These are phyloP conservation scores for Tineola bisselliella DNA, from an alignment of 2,888 invertebrate genomes.

Conservation along the genomic window DNA sequence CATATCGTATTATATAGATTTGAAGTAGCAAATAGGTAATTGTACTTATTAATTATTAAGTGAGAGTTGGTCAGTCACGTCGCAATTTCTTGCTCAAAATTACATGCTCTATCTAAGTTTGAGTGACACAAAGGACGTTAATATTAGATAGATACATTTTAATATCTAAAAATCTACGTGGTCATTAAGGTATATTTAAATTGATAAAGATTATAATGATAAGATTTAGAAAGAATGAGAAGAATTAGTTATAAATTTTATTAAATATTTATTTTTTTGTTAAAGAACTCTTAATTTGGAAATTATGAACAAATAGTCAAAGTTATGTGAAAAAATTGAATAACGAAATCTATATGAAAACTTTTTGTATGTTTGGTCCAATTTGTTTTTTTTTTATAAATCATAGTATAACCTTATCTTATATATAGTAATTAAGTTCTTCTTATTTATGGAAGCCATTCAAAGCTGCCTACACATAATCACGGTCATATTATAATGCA, in stretches of 20 bases:
- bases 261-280: too few relatives aligned
- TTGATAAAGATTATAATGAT: not conserved
- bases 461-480: not conserved
- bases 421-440: too few relatives aligned
- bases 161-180: conserved; percentile 5
- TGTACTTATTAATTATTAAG: not conserved
- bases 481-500: not conserved
- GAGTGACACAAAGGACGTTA: not conserved
- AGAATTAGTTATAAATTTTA: not conserved
- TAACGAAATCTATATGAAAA: too few relatives aligned
- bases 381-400: too few relatives aligned
- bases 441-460: not conserved
- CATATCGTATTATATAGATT: not conserved
- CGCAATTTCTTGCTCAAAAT: not conserved
- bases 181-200: not conserved
- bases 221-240: too few relatives aligned
- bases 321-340: too few relatives aligned
- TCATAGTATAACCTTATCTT: too few relatives aligned
- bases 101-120: not conserved
- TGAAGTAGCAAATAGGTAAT: too few relatives aligned
- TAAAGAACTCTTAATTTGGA: too few relatives aligned
- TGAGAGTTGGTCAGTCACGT: not conserved
- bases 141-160: not conserved
- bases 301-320: too few relatives aligned
- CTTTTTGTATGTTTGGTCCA: too few relatives aligned